phyloP scores from a whole-genome alignment of 2,888 invertebrate species.

The Dasypolia templi region DNA sequence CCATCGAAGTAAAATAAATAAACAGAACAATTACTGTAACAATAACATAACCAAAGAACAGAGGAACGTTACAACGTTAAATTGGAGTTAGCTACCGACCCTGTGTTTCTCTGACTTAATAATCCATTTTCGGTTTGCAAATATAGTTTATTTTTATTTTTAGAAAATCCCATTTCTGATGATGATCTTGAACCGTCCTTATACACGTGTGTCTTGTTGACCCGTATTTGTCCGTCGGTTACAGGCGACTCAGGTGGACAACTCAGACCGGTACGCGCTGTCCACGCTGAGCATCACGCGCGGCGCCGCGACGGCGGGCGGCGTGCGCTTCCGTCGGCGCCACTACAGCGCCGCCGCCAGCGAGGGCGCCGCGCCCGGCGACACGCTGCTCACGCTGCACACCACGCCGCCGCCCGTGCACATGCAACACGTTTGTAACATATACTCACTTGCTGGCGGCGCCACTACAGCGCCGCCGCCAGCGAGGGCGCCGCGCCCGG shows the following conservation, averaged over 20 bases:
- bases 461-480: too few relatives aligned
- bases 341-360: conserved; percentile 93
- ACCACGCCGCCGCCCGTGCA: conserved; percentile 85
- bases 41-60: too few relatives aligned
- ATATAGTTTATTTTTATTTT: neutral
- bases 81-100: neutral
- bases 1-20: too few relatives aligned
- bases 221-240: too few relatives aligned
- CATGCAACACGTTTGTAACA: conserved; percentile 32
- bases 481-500: neutral
- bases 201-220: neutral
- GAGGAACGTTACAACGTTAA: too few relatives aligned
- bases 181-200: neutral
- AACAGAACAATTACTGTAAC: too few relatives aligned
- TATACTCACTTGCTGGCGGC: too few relatives aligned
- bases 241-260: conserved; percentile 95
- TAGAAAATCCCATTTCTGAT: neutral
- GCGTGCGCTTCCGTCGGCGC: conserved; percentile 93
- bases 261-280: conserved; percentile 96
- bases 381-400: conserved; percentile 93
- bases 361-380: conserved; percentile 94
- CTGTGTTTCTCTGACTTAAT: neutral
- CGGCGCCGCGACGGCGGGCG: conserved; percentile 89
- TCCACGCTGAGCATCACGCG: conserved; percentile 94
- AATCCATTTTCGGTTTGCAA: neutral